Evolutionary conservation across 2,797 vertebrate genomes (phyloP), one percentile per base, ranked within the genome.

Genomic region (Periophthalmus magnuspinnatus): DNA sequence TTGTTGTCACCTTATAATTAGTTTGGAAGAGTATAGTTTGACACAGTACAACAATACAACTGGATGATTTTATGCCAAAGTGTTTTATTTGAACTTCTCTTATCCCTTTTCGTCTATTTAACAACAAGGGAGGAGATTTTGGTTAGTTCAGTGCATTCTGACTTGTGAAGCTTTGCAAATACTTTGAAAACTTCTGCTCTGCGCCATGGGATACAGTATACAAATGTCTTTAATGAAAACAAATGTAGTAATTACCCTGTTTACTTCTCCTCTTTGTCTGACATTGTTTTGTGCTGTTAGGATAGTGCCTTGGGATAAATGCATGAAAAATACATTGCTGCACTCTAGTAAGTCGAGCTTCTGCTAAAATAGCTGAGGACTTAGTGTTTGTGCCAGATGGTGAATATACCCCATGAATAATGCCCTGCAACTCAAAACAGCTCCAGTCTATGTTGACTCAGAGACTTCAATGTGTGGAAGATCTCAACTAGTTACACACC

Each of bases 381-480:
- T 85, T 85, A 78, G 72, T 77, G 69, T 82, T 58, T 34, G 73
- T 79, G 80, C 82, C 86, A 89, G 87, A 84, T 79, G 79, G 80
- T 77, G 81, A 81, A 79, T 76, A 71, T 78, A 82, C 87, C 63
- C 73, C 73, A 41, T 82, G 70, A 88, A 85, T 84, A 86, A 86
- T 83, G 74, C 68, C 68, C 64, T 61, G 67, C 19, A 8, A 73
- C 59, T 77, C 48, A 5, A 83, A 70, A 84, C 64, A 59, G 73
- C 10, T 61, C 67, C 74, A 81, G 77, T 80, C 73, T 82, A 77
- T 78, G 81, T 84, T 88, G 83, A 88, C 76, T 84, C 84, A 88
- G 79, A 32, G 24, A 19, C 63, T 33, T 48, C 41, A 24, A 5
- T 65, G 17, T 50, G 45, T 50, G 17, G 63, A 32, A 69, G 84